phyloP scores from a whole-genome alignment of 2,888 invertebrate species.

The Opisthograptis luteolata region DNA sequence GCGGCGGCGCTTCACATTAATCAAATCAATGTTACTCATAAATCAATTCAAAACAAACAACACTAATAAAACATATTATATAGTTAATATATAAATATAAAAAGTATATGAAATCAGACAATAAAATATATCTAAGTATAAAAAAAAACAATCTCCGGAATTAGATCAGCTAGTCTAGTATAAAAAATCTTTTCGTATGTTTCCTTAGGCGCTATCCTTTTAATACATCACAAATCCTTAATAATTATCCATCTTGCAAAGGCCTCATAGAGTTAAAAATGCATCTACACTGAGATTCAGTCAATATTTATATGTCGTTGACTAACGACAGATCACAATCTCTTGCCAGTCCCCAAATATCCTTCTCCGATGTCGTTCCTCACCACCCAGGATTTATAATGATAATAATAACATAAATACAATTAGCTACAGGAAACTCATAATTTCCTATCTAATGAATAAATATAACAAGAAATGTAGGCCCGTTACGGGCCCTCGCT shows the following conservation, averaged over 20 bases:
- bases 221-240: slow-evolving; percentile 85
- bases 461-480: slow-evolving; percentile 80
- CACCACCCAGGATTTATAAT: slow-evolving; percentile 74
- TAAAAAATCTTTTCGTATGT: slow-evolving; percentile 85
- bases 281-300: slow-evolving; percentile 85
- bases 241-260: slow-evolving; percentile 84
- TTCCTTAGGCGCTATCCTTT: slow-evolving; percentile 85
- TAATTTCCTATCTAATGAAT: slow-evolving; percentile 83
- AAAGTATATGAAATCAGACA: slow-evolving; percentile 84
- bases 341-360: slow-evolving; percentile 80
- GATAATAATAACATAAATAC: slow-evolving; percentile 75
- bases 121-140: slow-evolving; percentile 85
- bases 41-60: slow-evolving; percentile 84
- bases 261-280: slow-evolving; percentile 85
- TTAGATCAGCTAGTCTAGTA: slow-evolving; percentile 84
- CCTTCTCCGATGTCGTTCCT: slow-evolving; percentile 76
- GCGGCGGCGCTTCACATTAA: slow-evolving; percentile 31
- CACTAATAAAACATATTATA: slow-evolving; percentile 83
- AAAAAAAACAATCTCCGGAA: slow-evolving; percentile 85
- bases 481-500: slow-evolving; percentile 66
- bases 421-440: slow-evolving; percentile 83
- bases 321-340: slow-evolving; percentile 84
- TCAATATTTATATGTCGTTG: slow-evolving; percentile 85
- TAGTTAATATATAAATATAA: slow-evolving; percentile 81
- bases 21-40: slow-evolving; percentile 72